Evolutionary conservation across 2,113 vertebrate species (phyloP).

Genomic region (Typhlomys cinereus): DNA sequence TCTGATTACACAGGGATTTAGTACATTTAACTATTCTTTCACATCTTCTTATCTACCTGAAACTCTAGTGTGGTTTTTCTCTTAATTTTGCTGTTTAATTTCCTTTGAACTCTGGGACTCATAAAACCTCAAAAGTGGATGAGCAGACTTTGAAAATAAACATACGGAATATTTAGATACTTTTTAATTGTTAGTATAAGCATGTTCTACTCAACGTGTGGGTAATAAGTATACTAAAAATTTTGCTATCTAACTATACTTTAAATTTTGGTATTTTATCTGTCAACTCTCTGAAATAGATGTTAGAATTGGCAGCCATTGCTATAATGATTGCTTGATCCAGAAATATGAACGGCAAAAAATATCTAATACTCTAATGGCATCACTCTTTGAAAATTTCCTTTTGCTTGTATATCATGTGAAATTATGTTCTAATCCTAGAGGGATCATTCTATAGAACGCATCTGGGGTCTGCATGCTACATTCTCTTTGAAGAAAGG

Average conservation of each 20-base stretch:
- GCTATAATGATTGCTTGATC: neutral
- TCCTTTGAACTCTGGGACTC: neutral
- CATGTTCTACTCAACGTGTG: neutral
- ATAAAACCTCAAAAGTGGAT: neutral
- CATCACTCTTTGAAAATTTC: neutral
- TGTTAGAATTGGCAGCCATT: neutral
- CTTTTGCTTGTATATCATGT: neutral
- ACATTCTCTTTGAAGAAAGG: neutral
- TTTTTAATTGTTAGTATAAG: constrained; percentile 18
- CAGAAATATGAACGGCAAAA: neutral
- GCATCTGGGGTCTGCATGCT: neutral
- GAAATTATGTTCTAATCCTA: neutral
- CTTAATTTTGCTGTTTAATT: neutral
- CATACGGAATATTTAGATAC: neutral
- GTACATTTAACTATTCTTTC: constrained; percentile 32
- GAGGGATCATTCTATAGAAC: neutral
- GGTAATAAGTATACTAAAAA: neutral
- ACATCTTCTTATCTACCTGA: constrained; percentile 19
- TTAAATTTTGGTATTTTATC: neutral
- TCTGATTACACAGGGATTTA: constrained; percentile 8
- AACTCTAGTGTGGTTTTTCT: constrained; percentile 14
- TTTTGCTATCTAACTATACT: neutral
- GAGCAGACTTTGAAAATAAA: constrained; percentile 20
- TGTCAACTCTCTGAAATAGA: neutral
- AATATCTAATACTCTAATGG: neutral